Evolutionary conservation across 2,888 invertebrate species (phyloP).

Genomic region (Cryptocephalus moraei): DNA sequence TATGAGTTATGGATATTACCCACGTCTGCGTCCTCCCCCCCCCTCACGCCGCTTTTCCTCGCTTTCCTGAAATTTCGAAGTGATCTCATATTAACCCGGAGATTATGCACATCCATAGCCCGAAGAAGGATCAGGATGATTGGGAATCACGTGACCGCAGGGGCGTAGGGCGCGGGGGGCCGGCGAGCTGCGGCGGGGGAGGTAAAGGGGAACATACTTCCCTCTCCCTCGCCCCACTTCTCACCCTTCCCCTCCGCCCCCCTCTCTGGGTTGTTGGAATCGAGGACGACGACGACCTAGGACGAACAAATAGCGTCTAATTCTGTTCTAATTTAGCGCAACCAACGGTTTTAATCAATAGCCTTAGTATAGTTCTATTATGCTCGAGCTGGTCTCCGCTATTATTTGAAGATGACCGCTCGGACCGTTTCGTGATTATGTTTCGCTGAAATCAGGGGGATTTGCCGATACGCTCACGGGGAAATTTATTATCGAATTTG

Average conservation of each 20-base stretch:
- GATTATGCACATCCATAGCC: not conserved
- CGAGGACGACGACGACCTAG: conserved; percentile 25
- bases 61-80: no score
- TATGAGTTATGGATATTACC: no score
- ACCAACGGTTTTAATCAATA: conserved; percentile 32
- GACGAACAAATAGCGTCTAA: conserved; percentile 24
- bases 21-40: no score
- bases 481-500: no score
- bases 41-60: no score
- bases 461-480: no score
- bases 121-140: conserved; percentile 5
- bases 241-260: conserved; percentile 3
- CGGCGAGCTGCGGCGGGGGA: conserved; percentile 33
- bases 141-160: conserved; percentile 57
- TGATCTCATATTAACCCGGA: no score
- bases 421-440: not conserved
- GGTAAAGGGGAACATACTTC: not conserved
- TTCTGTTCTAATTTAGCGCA: conserved; percentile 25
- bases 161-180: conserved; percentile 24
- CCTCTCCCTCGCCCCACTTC: not conserved
- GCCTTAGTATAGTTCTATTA: conserved; percentile 26
- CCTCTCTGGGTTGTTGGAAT: not conserved
- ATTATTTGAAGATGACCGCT: not conserved
- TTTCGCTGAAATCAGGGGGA: not conserved
- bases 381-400: conserved; percentile 14